Evolutionary conservation across 1,140 invertebrate genomes (phyloP).

Genomic region (Drosophila elegans): DNA sequence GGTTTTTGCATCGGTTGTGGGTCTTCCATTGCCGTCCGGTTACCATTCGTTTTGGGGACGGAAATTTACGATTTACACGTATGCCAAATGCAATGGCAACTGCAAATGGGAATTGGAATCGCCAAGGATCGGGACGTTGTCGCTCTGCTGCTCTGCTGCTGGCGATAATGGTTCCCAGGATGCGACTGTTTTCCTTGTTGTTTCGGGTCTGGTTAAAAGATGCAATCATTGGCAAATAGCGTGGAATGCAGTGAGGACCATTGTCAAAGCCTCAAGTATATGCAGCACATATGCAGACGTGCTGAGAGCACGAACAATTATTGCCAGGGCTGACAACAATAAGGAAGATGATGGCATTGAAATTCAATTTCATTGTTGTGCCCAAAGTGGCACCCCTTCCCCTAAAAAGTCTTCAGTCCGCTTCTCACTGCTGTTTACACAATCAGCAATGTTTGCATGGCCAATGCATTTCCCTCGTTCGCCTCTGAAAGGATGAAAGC

Average conservation of each 20-base stretch:
- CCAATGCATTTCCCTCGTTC: slow-evolving; percentile 45
- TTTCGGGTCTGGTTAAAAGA: slow-evolving; percentile 28
- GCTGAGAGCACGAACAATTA: slow-evolving; percentile 40
- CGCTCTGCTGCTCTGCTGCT: slow-evolving; percentile 1
- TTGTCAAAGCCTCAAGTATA: slow-evolving; percentile 15
- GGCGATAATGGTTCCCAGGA: slow-evolving; percentile 59
- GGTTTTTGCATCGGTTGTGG: neutral
- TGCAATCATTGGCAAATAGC: slow-evolving; percentile 26
- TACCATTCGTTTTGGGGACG: slow-evolving; percentile 69
- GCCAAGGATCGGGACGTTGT: slow-evolving; percentile 7
- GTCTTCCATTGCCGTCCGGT: slow-evolving; percentile 13
- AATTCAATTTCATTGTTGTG: slow-evolving; percentile 46
- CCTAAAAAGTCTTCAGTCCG: slow-evolving; percentile 6
- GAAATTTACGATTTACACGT: slow-evolving; percentile 81
- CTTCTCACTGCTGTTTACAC: slow-evolving; percentile 46
- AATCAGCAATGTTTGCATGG: slow-evolving; percentile 53
- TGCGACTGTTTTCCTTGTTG: slow-evolving; percentile 41
- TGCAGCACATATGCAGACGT: slow-evolving; percentile 14
- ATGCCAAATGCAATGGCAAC: slow-evolving; percentile 70
- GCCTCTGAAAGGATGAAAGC: slow-evolving; percentile 21
- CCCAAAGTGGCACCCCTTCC: slow-evolving; percentile 4
- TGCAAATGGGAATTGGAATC: slow-evolving; percentile 38
- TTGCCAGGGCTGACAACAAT: slow-evolving; percentile 49
- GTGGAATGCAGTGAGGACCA: slow-evolving; percentile 8
- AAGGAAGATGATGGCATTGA: slow-evolving; percentile 25